Base-by-base conservation (phyloP, 2,888 invertebrate genomes). In the Liopterus haemorrhoidalis region DNA sequence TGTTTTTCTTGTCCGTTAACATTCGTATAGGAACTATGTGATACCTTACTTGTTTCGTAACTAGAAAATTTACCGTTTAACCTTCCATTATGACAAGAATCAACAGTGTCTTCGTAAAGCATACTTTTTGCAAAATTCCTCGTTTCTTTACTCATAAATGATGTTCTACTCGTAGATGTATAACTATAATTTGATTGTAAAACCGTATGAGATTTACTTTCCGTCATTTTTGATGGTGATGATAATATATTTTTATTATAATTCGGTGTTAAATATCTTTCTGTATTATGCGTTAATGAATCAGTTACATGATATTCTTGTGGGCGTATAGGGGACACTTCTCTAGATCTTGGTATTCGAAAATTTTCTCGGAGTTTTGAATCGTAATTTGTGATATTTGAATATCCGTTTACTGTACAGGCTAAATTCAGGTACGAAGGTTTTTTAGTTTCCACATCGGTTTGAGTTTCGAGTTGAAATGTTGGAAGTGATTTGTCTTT, bases 361-460 rank as follows among this genome's bases (percentile, higher is more conserved):
- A 48, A 50, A 22, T 42, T 83, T 61, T 85, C 84, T 9, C 85
- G 72, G 24, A 83, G 69, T 61, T 85, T 82, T 0, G 88, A 86
- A 66, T 89, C 86, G 75, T 90, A 91, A 46, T 88, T 85, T 4
- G 85, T 89, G 44, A 87, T 74, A 57, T 86, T 86, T 4, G 87
- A 85, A 64, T 93, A 93, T 3, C 92, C 92, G 69, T 87, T 90
- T 39, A 92, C 88, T 14, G 90, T 89, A 64, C 91, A 89, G 38
- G 92, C 90, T 49, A 93, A 70, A 59, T 87, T 88, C 43, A 93
- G 70, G 65, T 93, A 93, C 45, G 90, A 90, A 0, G 92, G 92
- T 61, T 88, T 82, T 63, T 86, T 85, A 11, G 61, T 57, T 35
- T 61, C 60, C 8, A 25, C 33, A 20, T 45, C 33, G 25, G 28